Conservation (phyloP, 2,797 vertebrate genomes). For the Hoplostethus atlanticus region DNA sequence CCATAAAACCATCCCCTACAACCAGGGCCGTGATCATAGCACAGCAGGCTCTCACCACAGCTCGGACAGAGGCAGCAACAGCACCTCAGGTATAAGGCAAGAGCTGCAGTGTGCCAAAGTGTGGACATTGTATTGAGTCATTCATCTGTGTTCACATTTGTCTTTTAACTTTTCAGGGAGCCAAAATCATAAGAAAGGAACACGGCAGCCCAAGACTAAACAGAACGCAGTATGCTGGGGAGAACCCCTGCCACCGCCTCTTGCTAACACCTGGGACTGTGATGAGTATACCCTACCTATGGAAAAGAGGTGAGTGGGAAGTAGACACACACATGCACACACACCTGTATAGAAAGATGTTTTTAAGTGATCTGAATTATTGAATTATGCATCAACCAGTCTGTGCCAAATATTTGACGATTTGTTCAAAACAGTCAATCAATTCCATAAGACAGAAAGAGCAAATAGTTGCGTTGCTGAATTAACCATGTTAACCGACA, state of each 20-base stretch:
- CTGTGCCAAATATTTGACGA: neutral
- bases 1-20: conserved; percentile 90
- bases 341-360: neutral
- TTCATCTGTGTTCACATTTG: conserved; percentile 35
- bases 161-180: conserved; percentile 84
- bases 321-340: neutral
- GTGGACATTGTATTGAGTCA: conserved; percentile 23
- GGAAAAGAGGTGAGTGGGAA: conserved; percentile 86
- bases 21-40: conserved; percentile 90
- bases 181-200: conserved; percentile 93
- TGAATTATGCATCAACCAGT: neutral
- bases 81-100: conserved; percentile 89
- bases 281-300: conserved; percentile 90
- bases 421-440: conserved; percentile 2
- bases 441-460: too few species aligned
- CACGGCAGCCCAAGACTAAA: conserved; percentile 89
- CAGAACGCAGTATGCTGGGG: conserved; percentile 92
- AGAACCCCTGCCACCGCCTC: conserved; percentile 88
- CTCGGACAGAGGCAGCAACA: conserved; percentile 92
- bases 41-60: conserved; percentile 93
- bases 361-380: neutral
- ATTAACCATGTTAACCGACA: neutral
- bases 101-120: conserved; percentile 2
- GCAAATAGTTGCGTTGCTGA: neutral
- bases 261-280: conserved; percentile 87